Base-by-base conservation (phyloP, 2,113 vertebrate genomes). In the Spizaetus ornatus region DNA sequence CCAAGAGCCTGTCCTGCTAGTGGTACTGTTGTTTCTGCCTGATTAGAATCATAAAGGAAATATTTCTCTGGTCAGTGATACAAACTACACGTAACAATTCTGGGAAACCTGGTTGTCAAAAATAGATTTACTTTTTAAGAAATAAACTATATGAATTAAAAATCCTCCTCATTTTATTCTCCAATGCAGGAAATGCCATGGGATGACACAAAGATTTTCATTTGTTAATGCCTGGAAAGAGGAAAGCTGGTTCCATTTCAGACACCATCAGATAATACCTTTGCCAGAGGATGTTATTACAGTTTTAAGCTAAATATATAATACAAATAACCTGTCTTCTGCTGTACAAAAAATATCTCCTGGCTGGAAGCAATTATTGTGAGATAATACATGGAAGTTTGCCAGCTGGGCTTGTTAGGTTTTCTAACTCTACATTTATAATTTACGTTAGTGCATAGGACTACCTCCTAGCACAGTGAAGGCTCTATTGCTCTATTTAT, bases 251-350 rank as follows among this genome's bases (percentile, higher is more conserved):
- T 95, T 94, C 76, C 42, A 84, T 97, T 95, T 95, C 95, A 97
- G 90, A 97, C 74, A 88, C 86, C 82, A 92, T 91, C 97, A 97
- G 96, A 97, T 95, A 97, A 97, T 77, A 85, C 67, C 73, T 93
- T 79, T 86, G 94, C 95, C 96, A 97, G 85, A 97, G 97, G 97
- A 97, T 97, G 97, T 97, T 95, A 95, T 93, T 97, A 92, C 65
- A 84, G 77, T 88, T 96, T 95, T 92, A 92, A 61, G 90, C 94
- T 97, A 96, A 98, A 97, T 96, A 92, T 70, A 47, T 78, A 92
- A 88, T 93, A 92, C 86, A 97, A 98, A 97, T 96, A 96, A 84
- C 70, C 87, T 90, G 93, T 96, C 85, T 94, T 94, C 71, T 88
- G 34, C 84, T 62, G 53, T 47, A 67, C 63, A 92, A 85, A 82